Evolutionary conservation across 2,797 vertebrate species (phyloP).

Genomic region (Leptoclinus maculatus): DNA sequence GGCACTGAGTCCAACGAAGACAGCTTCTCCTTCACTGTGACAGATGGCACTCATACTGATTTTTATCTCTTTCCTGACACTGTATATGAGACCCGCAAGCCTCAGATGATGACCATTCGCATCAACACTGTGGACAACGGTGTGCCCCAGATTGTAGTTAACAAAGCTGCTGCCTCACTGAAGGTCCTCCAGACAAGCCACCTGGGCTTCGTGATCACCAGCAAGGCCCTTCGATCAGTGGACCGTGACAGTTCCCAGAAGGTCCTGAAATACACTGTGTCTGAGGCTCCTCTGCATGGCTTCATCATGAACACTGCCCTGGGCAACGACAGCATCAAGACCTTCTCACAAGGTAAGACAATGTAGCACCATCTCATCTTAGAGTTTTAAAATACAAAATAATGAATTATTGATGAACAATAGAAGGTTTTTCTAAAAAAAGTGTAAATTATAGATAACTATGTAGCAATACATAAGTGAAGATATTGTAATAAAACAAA

Average conservation of each 20-base stretch:
- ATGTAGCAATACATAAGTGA: background rate
- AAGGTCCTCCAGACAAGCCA: slow-evolving; percentile 85
- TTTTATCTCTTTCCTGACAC: slow-evolving; percentile 90
- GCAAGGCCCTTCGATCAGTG: slow-evolving; percentile 87
- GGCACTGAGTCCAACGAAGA: slow-evolving; percentile 87
- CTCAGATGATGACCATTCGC: slow-evolving; percentile 88
- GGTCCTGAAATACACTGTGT: slow-evolving; percentile 86
- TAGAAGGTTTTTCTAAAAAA: background rate
- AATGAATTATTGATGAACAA: background rate
- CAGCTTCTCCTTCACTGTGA: slow-evolving; percentile 92
- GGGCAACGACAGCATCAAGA: slow-evolving; percentile 85
- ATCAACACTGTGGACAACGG: slow-evolving; percentile 88
- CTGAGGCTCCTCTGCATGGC: slow-evolving; percentile 85
- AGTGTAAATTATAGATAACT: background rate
- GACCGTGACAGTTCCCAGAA: slow-evolving; percentile 85
- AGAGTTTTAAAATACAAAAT: background rate
- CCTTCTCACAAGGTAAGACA: slow-evolving; percentile 89
- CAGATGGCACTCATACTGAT: slow-evolving; percentile 87
- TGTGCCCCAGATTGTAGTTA: slow-evolving; percentile 87
- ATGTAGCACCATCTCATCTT: background rate
- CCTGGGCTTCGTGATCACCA: slow-evolving; percentile 88
- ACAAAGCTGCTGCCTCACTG: slow-evolving; percentile 86
- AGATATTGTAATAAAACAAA: background rate
- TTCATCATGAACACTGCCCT: slow-evolving; percentile 85
- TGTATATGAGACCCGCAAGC: slow-evolving; percentile 85